A percentile compares a stretch with the other conserved stretches of the same genome.
phyloP scores from a whole-genome alignment of 2,888 invertebrate species.

The Helicoverpa assulta region DNA sequence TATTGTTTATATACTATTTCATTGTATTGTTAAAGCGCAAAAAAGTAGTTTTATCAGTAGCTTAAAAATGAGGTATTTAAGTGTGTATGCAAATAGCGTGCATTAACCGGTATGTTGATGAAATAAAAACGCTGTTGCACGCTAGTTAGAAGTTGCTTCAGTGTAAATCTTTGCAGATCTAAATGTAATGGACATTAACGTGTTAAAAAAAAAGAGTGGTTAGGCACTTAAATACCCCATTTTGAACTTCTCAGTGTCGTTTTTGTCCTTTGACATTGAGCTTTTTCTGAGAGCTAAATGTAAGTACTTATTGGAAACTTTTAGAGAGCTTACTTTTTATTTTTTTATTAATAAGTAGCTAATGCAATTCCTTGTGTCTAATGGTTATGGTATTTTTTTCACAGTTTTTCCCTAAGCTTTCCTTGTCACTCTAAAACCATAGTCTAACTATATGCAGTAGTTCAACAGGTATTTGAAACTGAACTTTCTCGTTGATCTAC shows the following conservation, averaged over 20 bases:
- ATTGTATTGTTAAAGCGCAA: too few species aligned
- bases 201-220: too few species aligned
- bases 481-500: slow-evolving; percentile 16
- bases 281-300: neutral
- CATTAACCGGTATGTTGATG: too few species aligned
- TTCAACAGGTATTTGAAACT: slow-evolving; percentile 5
- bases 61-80: too few species aligned
- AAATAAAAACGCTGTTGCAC: too few species aligned
- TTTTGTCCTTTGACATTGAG: too few species aligned
- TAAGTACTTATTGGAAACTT: slow-evolving; percentile 15
- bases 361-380: neutral
- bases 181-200: too few species aligned
- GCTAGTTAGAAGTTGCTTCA: too few species aligned
- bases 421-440: neutral
- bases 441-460: slow-evolving; percentile 24
- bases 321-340: slow-evolving; percentile 22
- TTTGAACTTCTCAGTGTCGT: neutral
- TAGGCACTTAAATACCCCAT: neutral
- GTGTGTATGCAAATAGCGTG: too few species aligned
- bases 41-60: too few species aligned
- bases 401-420: slow-evolving; percentile 1
- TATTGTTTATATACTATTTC: too few species aligned
- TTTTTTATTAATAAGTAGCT: neutral
- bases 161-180: too few species aligned
- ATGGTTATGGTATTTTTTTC: neutral